phyloP scores from a whole-genome alignment of 2,113 vertebrate genomes.

The Bettongia penicillata region DNA sequence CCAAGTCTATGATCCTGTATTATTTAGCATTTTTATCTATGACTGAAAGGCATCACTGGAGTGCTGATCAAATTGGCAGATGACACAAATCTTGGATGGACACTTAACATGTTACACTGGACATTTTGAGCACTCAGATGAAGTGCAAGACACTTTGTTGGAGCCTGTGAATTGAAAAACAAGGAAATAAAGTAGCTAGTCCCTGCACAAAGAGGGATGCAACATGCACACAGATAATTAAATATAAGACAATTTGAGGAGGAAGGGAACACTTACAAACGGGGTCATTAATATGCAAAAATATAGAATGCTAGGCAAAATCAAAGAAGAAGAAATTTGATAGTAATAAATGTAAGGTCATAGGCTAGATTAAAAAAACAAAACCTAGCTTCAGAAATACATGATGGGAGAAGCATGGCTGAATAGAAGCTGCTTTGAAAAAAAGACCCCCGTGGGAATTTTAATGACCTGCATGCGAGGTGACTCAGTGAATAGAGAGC shows the following conservation, averaged over 20 bases:
- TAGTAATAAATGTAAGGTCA: neutral
- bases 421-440: neutral
- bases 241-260: neutral
- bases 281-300: too few species aligned
- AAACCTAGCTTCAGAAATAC: neutral
- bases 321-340: too few species aligned
- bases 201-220: neutral
- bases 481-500: neutral
- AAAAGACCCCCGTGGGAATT: neutral
- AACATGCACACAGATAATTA: neutral
- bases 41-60: neutral
- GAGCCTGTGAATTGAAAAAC: neutral
- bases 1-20: neutral
- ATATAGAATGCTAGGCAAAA: too few species aligned
- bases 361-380: neutral
- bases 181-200: neutral
- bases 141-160: neutral
- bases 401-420: neutral
- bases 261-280: neutral
- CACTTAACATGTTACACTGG: neutral
- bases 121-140: neutral
- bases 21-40: neutral
- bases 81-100: neutral
- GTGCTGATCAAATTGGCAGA: neutral
- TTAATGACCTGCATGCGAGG: neutral